Conservation (phyloP, 2,797 vertebrate species). For the Enteromius unitaeniatus region DNA sequence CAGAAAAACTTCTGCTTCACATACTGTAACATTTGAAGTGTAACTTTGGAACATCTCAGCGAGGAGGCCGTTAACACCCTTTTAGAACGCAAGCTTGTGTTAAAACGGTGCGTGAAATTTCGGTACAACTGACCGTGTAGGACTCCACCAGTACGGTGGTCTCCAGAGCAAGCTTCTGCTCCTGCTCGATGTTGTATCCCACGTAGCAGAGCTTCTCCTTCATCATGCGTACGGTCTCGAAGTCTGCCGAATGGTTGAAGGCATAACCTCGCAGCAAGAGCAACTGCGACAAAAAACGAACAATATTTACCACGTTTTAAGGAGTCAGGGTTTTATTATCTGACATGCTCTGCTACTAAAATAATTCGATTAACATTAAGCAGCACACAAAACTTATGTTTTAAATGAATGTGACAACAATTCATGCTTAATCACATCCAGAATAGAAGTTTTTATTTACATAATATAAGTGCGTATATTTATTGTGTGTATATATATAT, state of each 20-base stretch:
- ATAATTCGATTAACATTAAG: no score
- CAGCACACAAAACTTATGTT: background rate
- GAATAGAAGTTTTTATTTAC: no score
- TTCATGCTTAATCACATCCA: no score
- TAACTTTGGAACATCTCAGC: background rate
- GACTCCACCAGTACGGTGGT: constrained; percentile 90
- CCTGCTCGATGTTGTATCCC: constrained; percentile 91
- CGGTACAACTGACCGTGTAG: constrained; percentile 81
- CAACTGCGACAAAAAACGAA: constrained; percentile 31
- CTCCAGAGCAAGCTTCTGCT: constrained; percentile 89
- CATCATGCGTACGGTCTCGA: constrained; percentile 92
- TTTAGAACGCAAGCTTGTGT: constrained; percentile 24
- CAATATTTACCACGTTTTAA: background rate
- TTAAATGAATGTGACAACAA: no score
- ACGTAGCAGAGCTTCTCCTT: constrained; percentile 92
- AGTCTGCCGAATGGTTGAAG: constrained; percentile 92
- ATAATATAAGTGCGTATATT: no score
- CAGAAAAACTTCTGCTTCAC: constrained; percentile 15
- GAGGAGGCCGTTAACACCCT: constrained; percentile 59
- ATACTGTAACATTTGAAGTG: constrained; percentile 8
- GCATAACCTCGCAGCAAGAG: constrained; percentile 84
- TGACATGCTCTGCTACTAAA: no score
- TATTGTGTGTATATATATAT: no score
- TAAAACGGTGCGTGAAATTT: constrained; percentile 21
- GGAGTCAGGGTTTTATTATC: background rate